Evolutionary conservation across 2,113 vertebrate species (phyloP).

Genomic region (Megaceryle torquata): DNA sequence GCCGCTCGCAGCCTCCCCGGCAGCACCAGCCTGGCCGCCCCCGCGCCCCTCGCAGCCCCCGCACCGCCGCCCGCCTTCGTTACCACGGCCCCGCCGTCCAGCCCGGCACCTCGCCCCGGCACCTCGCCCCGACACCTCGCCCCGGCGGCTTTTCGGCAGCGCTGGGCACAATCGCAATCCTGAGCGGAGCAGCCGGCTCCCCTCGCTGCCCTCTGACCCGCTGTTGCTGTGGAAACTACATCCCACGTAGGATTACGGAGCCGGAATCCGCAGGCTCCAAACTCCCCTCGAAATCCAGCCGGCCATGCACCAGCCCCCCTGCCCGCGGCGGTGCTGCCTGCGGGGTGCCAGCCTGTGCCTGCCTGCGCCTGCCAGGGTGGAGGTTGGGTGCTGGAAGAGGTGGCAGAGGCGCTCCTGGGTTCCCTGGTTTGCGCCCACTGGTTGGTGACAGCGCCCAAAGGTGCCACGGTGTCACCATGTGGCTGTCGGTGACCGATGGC

Average conservation of each 20-base stretch:
- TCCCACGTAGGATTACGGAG: conserved; percentile 77
- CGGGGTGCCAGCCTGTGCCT: background rate
- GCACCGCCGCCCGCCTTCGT: background rate
- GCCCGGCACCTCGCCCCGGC: background rate
- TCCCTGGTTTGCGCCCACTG: background rate
- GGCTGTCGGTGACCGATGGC: background rate
- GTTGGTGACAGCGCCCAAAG: background rate
- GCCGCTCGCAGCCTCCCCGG: conserved; percentile 65
- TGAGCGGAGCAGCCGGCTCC: conserved; percentile 75
- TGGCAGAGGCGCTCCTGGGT: background rate
- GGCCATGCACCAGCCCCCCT: background rate
- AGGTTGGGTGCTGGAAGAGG: background rate
- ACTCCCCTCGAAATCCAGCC: conserved; percentile 6
- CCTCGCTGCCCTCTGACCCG: conserved; percentile 78
- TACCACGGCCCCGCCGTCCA: conserved; percentile 8
- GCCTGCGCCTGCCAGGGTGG: background rate
- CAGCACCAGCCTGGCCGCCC: conserved; percentile 52
- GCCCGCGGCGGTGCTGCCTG: background rate
- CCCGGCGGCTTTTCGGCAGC: conserved; percentile 69
- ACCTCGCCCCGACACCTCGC: background rate
- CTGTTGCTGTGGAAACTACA: conserved; percentile 83
- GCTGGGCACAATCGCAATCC: conserved; percentile 72
- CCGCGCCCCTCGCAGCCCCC: background rate
- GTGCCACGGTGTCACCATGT: background rate
- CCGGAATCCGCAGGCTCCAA: conserved; percentile 74